A percentile compares a stretch with the other conserved stretches of the same genome.
Conservation (phyloP, 2,888 invertebrate species). For the Yponomeuta cagnagella region DNA sequence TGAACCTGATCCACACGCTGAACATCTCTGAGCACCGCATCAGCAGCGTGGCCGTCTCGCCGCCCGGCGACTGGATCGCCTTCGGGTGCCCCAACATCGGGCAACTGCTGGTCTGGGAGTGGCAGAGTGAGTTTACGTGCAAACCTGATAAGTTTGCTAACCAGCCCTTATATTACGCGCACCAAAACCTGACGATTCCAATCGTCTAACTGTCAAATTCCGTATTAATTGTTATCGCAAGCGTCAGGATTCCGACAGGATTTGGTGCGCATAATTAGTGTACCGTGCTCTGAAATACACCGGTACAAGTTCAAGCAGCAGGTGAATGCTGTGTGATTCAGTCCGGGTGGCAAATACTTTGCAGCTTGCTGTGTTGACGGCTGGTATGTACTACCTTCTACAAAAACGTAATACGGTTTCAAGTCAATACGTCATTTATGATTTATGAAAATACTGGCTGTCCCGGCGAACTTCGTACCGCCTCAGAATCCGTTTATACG, state of each 20-base stretch:
- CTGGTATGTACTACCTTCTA: conserved; percentile 67
- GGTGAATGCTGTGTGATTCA: conserved; percentile 88
- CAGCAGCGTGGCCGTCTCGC: conserved; percentile 87
- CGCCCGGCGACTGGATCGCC: conserved; percentile 96
- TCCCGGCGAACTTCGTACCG: no score
- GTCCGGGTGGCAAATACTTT: conserved; percentile 95
- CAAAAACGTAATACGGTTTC: no score
- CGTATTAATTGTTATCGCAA: no score
- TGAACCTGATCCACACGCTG: conserved; percentile 91
- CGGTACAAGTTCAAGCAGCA: conserved; percentile 87
- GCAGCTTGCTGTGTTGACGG: conserved; percentile 90
- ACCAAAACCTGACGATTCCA: no score
- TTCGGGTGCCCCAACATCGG: conserved; percentile 92
- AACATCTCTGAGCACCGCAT: conserved; percentile 92
- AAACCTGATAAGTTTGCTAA: conserved; percentile 85
- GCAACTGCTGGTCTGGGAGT: conserved; percentile 98
- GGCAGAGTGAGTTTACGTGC: conserved; percentile 85
- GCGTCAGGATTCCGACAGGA: no score
- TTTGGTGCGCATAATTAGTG: no score
- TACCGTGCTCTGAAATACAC: conserved; percentile 87
- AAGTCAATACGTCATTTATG: no score
- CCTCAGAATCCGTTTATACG: no score
- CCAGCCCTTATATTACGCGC: no score
- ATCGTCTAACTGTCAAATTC: no score
- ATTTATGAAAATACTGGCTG: no score